phyloP scores from a whole-genome alignment of 1,140 invertebrate genomes.

The Drosophila nigrodunni region DNA sequence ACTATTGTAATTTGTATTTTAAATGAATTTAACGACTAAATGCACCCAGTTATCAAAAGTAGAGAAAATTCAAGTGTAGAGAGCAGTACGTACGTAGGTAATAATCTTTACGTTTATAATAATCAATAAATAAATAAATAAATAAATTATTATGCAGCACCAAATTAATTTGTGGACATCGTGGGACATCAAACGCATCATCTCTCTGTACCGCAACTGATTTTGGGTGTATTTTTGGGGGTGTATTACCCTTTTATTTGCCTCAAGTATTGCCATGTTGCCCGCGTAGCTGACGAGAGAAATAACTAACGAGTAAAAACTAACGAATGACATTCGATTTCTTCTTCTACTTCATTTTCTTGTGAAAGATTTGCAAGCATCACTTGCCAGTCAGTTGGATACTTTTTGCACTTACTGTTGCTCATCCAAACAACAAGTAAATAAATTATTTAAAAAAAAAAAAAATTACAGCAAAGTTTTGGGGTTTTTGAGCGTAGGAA shows the following conservation, averaged over 20 bases:
- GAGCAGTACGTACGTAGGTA: constrained; percentile 26
- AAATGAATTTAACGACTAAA: constrained; percentile 64
- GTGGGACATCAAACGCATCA: constrained; percentile 27
- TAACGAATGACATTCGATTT: constrained; percentile 35
- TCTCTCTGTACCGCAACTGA: constrained; percentile 26
- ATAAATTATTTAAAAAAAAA: constrained; percentile 24
- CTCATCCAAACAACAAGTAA: constrained; percentile 20
- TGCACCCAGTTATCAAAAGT: constrained; percentile 61
- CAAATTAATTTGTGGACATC: constrained; percentile 36
- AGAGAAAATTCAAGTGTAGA: constrained; percentile 42
- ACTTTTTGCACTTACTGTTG: constrained; percentile 15
- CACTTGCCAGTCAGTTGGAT: constrained; percentile 38
- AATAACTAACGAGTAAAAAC: constrained; percentile 40
- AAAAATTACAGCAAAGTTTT: constrained; percentile 14
- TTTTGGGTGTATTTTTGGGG: constrained; percentile 4
- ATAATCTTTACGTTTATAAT: constrained; percentile 3
- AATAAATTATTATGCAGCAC: constrained; percentile 57
- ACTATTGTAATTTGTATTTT: constrained; percentile 29
- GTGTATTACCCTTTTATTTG: constrained; percentile 1
- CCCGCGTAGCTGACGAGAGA: constrained; percentile 57
- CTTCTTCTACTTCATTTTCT: constrained; percentile 3
- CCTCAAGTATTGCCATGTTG: constrained; percentile 74
- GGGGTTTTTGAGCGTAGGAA: neutral
- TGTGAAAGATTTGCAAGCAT: constrained; percentile 19
- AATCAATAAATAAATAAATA: constrained; percentile 40